phyloP scores from a whole-genome alignment of 2,113 vertebrate genomes.

The Myrmecophaga tridactyla region DNA sequence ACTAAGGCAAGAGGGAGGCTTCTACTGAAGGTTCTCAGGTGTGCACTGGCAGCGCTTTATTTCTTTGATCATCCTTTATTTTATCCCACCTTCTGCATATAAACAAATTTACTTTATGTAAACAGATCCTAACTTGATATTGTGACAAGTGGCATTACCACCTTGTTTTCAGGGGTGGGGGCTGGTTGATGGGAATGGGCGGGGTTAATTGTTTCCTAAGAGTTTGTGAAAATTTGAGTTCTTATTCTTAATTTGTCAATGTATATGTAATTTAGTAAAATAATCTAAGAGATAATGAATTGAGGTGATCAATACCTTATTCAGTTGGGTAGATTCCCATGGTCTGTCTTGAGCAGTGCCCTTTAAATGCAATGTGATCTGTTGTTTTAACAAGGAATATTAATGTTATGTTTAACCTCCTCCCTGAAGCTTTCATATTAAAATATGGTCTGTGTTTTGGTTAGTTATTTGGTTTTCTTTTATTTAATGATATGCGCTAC shows the following conservation, averaged over 20 bases:
- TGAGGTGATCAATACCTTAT: background rate
- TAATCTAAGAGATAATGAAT: background rate
- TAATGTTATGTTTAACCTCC: background rate
- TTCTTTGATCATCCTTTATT: slow-evolving; percentile 11
- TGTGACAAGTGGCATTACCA: background rate
- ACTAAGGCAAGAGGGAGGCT: background rate
- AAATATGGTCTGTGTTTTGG: background rate
- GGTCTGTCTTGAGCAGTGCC: background rate
- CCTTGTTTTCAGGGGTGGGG: background rate
- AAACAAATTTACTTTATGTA: background rate
- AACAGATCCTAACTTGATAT: background rate
- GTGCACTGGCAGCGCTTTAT: background rate
- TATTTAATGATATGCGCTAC: background rate
- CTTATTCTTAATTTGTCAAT: background rate
- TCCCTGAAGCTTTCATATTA: background rate
- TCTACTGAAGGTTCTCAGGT: background rate
- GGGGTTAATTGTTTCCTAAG: background rate
- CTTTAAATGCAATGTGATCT: background rate
- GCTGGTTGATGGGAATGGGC: background rate
- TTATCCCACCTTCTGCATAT: background rate
- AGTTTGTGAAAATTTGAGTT: background rate
- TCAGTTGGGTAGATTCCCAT: background rate
- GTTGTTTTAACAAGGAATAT: slow-evolving; percentile 29
- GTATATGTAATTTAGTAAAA: background rate
- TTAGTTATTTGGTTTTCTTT: background rate